A percentile compares a stretch with the other conserved stretches of the same genome.
These are phyloP conservation scores for Seira sanloemensis DNA, from an alignment of 2,888 invertebrate species.

Conservation along the genomic window DNA sequence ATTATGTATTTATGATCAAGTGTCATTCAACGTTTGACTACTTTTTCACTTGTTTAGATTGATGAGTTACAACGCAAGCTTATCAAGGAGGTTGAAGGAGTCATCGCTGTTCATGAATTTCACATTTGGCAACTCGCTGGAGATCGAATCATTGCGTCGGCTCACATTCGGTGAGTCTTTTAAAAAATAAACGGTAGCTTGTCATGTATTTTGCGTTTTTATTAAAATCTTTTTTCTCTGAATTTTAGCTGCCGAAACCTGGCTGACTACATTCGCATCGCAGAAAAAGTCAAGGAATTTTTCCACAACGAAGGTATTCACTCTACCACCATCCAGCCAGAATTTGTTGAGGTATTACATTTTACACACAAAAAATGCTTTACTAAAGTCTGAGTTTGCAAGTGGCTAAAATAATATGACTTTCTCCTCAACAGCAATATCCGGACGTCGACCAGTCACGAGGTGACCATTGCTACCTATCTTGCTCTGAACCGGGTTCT, in stretches of 20 bases:
- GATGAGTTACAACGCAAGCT: slow-evolving; percentile 93
- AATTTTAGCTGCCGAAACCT: slow-evolving; percentile 88
- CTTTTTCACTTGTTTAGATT: too few relatives aligned
- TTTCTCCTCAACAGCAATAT: slow-evolving; percentile 58
- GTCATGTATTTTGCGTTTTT: neutral
- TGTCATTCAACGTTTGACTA: too few relatives aligned
- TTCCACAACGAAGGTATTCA: slow-evolving; percentile 99
- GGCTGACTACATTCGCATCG: slow-evolving; percentile 97
- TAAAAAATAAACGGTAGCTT: slow-evolving; percentile 3
- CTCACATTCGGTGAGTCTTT: slow-evolving; percentile 86
- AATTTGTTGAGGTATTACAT: slow-evolving; percentile 87
- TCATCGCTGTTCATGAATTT: slow-evolving; percentile 97
- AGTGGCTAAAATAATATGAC: neutral
- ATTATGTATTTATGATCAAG: neutral
- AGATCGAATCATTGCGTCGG: slow-evolving; percentile 96
- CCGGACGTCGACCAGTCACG: slow-evolving; percentile 63
- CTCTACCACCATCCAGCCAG: slow-evolving; percentile 98
- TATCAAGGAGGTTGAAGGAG: slow-evolving; percentile 93
- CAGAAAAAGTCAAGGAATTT: slow-evolving; percentile 96
- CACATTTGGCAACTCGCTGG: slow-evolving; percentile 97
- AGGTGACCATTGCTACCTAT: slow-evolving; percentile 84
- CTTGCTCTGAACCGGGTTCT: slow-evolving; percentile 87
- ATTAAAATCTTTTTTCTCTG: slow-evolving; percentile 1
- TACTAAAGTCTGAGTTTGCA: too few relatives aligned
- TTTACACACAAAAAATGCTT: too few relatives aligned